Conservation (phyloP, 2,113 vertebrate genomes). For the Thunnus thynnus region DNA sequence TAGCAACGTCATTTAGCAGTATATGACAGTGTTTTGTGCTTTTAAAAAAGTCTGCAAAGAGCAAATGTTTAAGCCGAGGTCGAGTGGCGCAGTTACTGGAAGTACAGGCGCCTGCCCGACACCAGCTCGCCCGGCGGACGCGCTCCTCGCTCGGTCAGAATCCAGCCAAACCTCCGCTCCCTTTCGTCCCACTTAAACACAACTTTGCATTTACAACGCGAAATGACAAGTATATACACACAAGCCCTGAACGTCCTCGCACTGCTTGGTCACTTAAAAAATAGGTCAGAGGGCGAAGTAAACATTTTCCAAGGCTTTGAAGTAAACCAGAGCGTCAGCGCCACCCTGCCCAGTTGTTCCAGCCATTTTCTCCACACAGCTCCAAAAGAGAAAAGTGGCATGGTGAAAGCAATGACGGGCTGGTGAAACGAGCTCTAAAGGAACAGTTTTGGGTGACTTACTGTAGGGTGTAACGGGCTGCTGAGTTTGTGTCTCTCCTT, state of each 20-base stretch:
- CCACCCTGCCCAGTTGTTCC: slow-evolving; percentile 76
- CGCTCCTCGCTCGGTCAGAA: slow-evolving; percentile 76
- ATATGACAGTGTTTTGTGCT: background rate
- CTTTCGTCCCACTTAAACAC: slow-evolving; percentile 60
- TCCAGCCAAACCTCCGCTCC: slow-evolving; percentile 61
- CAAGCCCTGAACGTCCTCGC: background rate
- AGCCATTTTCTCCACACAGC: slow-evolving; percentile 75
- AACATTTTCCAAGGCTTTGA: slow-evolving; percentile 73
- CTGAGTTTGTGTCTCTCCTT: slow-evolving; percentile 83
- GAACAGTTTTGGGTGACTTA: slow-evolving; percentile 86
- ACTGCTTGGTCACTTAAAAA: slow-evolving; percentile 58
- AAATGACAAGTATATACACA: slow-evolving; percentile 65
- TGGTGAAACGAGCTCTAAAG: slow-evolving; percentile 12
- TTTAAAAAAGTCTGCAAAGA: slow-evolving; percentile 32
- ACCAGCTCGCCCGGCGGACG: slow-evolving; percentile 72
- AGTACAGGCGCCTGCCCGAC: slow-evolving; percentile 69
- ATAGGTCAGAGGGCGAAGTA: slow-evolving; percentile 72
- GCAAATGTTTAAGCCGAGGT: slow-evolving; percentile 59
- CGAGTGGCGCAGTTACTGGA: slow-evolving; percentile 84
- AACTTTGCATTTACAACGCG: slow-evolving; percentile 51
- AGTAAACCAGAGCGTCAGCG: slow-evolving; percentile 78
- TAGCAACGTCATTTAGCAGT: background rate
- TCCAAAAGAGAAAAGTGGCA: slow-evolving; percentile 55
- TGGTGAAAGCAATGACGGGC: slow-evolving; percentile 43
- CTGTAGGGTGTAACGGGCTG: slow-evolving; percentile 90